Base-by-base conservation (phyloP, 1,140 invertebrate genomes). In the Probaryconus sp. region DNA sequence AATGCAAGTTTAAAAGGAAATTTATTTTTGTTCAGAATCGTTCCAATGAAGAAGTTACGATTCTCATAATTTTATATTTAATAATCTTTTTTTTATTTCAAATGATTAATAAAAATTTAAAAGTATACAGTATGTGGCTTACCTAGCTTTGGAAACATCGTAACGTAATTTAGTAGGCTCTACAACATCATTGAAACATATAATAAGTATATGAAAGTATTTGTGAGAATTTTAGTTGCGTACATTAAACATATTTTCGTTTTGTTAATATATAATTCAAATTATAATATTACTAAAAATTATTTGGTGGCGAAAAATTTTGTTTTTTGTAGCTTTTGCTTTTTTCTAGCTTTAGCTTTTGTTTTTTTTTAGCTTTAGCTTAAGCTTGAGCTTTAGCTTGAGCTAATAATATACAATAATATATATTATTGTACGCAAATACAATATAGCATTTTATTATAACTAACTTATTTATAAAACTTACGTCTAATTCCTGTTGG, bases 61-160 rank as follows among this genome's bases (percentile, higher is more conserved):
- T n/a, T n/a, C n/a, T n/a, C n/a, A n/a, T n/a, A n/a, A n/a, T n/a
- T 3, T 35, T 14, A 24, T 24, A 24, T 11, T 10, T 10, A 40
- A 43, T 42, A 33, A 53, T 37, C 11, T 3, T n/a, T 51, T 14
- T 33, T 45, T 11, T 1, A 10, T 4, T 9, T 37, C 28, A 4
- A 30, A 50, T 47, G 13, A 55, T 30, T n/a, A n/a, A n/a, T 16
- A 38, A 38, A 16, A 5, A 38, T 35, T 35, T 13, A 16, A 38
- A 16, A 2, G 33, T 3, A 17, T 14, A 17, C 7, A 38, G 1
- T 35, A 50, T 5, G n/a, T 56, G 10, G 33, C 43, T 79, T 81
- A 85, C 85, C 84, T 85, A 5, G 81, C 63, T 68, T 82, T 85
- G 3, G 76, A 43, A 7, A 38, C 26, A 21, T 85, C 83, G 21